Percentiles rank a stretch among this genome's conserved stretches.
Evolutionary conservation across 2,113 vertebrate species (phyloP).

Genomic region (Cyanoramphus novaezelandiae): DNA sequence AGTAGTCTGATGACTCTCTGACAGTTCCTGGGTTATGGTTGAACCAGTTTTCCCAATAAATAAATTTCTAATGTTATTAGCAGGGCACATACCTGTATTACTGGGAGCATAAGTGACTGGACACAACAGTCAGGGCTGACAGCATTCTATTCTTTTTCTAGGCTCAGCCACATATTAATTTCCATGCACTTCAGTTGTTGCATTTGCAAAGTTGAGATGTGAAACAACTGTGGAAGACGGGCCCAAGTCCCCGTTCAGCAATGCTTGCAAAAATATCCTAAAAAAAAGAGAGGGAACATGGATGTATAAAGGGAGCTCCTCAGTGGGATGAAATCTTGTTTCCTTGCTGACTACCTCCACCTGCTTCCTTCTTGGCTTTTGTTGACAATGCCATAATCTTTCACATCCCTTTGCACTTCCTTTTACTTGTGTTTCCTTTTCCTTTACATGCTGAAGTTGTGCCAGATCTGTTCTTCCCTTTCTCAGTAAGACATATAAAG

Average conservation of each 20-base stretch:
- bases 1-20: neutral
- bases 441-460: neutral
- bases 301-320: neutral
- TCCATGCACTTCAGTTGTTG: neutral
- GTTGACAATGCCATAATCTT: neutral
- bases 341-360: neutral
- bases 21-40: neutral
- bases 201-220: neutral
- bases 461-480: neutral
- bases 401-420: neutral
- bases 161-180: neutral
- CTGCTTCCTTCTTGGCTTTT: neutral
- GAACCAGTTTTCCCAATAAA: neutral
- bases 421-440: conserved; percentile 1
- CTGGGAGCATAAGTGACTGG: neutral
- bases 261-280: neutral
- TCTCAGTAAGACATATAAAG: neutral
- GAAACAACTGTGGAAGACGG: neutral
- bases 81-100: neutral
- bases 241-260: neutral
- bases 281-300: neutral
- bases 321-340: neutral
- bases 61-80: neutral
- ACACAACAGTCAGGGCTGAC: neutral
- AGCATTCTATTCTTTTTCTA: neutral